A percentile compares a stretch with the other conserved stretches of the same genome.
phyloP scores from a whole-genome alignment of 2,888 invertebrate species.

The Xylota segnis region DNA sequence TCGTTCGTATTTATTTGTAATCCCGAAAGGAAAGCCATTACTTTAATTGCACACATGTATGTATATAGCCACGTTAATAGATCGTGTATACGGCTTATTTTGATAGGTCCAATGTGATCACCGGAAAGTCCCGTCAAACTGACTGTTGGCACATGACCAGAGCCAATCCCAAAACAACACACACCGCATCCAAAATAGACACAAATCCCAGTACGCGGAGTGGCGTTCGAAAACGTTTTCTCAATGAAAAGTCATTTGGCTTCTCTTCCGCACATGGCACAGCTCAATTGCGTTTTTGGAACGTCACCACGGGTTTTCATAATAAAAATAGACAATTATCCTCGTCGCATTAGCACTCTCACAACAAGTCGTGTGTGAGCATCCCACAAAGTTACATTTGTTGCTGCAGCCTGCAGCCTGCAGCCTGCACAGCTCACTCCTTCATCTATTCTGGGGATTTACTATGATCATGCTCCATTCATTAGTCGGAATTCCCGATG shows the following conservation, averaged over 20 bases:
- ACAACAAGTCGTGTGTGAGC: conserved; percentile 8
- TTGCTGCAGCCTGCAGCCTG: conserved; percentile 10
- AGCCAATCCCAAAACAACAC: conserved; percentile 70
- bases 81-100: conserved; percentile 58
- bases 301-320: conserved; percentile 27
- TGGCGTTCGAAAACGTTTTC: conserved; percentile 45
- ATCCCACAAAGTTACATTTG: conserved; percentile 56
- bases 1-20: conserved; percentile 15
- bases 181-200: conserved; percentile 55
- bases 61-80: conserved; percentile 44
- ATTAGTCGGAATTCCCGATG: conserved; percentile 71
- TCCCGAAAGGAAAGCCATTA: conserved; percentile 32
- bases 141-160: conserved; percentile 75
- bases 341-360: conserved; percentile 43
- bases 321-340: conserved; percentile 72
- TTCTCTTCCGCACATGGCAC: conserved; percentile 43
- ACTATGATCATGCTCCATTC: conserved; percentile 73
- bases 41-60: conserved; percentile 54
- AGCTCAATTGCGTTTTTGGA: conserved; percentile 46
- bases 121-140: conserved; percentile 75
- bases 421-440: too few relatives aligned
- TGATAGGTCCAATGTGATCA: conserved; percentile 73
- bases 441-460: conserved; percentile 71
- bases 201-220: conserved; percentile 31
- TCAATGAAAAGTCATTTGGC: conserved; percentile 71